Base-by-base conservation (phyloP, 2,113 vertebrate genomes). In the Planiliza haematocheilus region DNA sequence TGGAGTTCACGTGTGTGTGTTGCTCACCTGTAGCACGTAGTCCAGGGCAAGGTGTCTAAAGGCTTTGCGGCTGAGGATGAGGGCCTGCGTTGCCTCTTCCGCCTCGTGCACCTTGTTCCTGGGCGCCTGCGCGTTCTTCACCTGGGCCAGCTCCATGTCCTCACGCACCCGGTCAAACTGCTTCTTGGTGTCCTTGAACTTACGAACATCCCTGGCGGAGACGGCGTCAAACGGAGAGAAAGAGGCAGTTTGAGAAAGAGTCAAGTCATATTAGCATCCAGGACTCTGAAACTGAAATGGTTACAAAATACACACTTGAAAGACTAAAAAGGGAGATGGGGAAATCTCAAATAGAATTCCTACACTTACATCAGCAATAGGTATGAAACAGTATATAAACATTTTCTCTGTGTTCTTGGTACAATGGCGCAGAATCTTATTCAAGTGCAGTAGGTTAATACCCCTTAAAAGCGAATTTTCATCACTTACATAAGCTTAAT, bases 161-260 rank as follows among this genome's bases (percentile, higher is more conserved):
- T 99, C 98, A 0, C 97, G 91, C 45, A 98, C 96, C 65, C 97
- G 97, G 93, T 99, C 98, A 88, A 99, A 99, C 70, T 99, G 97
- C 83, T 98, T 99, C 91, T 98, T 98, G 2, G 96, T 96, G 90
- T 99, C 97, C 90, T 99, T 99, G 85, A 99, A 99, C 91, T 96
- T 97, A 57, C 96, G 95, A 57, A 99, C 96, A 82, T 99, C 98
- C 65, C 98, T 99, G 81, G 16, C n/a, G 1, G 42, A 67, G 7
- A 30, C 8, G 3, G 7, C 12, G 24, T 3, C n/a, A 51, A 36
- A 43, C 7, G 43, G 8, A 24, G 10, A 48, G 13, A 20, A 20
- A 24, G 36, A 48, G 45, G 34, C n/a, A 0, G 21, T 7, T n/a
- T n/a, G n/a, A n/a, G n/a, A n/a, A n/a, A n/a, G n/a, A n/a, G 7